A percentile compares a stretch with the other conserved stretches of the same genome.
Evolutionary conservation across 2,113 vertebrate genomes (phyloP).

Genomic region (Tragelaphus scriptus): DNA sequence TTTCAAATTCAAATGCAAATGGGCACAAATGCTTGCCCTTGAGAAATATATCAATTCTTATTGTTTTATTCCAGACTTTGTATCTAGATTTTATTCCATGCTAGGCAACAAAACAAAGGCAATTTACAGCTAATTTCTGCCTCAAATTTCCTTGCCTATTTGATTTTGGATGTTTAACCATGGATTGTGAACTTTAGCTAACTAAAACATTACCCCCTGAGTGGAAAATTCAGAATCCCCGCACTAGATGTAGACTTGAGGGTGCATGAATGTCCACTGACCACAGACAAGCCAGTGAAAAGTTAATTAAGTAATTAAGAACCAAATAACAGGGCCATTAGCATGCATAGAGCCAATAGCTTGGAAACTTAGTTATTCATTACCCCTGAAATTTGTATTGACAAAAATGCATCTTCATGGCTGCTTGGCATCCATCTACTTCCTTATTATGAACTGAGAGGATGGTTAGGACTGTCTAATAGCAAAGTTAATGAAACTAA

Average conservation of each 20-base stretch:
- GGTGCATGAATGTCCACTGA: background rate
- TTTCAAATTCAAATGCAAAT: background rate
- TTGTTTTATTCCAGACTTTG: background rate
- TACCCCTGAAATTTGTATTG: background rate
- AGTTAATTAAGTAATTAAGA: conserved; percentile 28
- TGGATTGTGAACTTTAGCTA: background rate
- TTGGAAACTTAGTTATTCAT: background rate
- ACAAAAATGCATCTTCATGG: background rate
- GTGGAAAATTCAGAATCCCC: background rate
- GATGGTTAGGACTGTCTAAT: background rate
- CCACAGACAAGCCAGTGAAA: background rate
- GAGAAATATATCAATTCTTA: background rate
- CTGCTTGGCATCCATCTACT: background rate
- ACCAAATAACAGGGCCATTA: background rate
- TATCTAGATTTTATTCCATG: conserved; percentile 5
- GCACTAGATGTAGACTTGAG: background rate
- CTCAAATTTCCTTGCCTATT: background rate
- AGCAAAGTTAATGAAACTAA: conserved; percentile 35
- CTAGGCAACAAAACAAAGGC: background rate
- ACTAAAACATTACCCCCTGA: background rate
- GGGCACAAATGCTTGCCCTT: background rate
- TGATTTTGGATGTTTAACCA: background rate
- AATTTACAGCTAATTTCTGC: background rate
- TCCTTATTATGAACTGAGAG: background rate
- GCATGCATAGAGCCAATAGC: background rate